These are phyloP conservation scores for Rhagologus leucostigma DNA, from an alignment of 2,113 vertebrate species.

Conservation along the genomic window DNA sequence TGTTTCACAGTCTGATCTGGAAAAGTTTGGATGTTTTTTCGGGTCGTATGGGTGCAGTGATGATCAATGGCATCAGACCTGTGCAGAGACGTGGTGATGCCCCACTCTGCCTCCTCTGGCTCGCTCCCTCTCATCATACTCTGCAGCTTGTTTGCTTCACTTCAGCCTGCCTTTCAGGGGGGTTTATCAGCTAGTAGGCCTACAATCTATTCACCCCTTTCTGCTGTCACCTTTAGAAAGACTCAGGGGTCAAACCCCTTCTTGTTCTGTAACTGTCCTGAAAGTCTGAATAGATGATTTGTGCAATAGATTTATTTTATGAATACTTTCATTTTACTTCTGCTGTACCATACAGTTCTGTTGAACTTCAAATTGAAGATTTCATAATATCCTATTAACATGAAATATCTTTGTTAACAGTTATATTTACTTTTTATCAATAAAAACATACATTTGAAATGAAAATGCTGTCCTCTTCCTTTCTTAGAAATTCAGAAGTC, in stretches of 20 bases:
- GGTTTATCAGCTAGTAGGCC: neutral
- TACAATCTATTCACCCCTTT: neutral
- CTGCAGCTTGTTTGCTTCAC: neutral
- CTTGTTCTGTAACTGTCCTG: neutral
- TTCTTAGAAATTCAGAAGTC: neutral
- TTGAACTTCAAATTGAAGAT: neutral
- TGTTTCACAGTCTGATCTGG: neutral
- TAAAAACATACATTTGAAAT: neutral
- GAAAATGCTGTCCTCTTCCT: neutral
- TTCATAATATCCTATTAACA: neutral
- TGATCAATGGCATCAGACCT: neutral
- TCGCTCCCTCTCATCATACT: fast-evolving
- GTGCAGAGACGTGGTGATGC: fast-evolving
- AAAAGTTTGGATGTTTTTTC: neutral
- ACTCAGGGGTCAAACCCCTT: neutral
- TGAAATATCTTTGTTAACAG: neutral
- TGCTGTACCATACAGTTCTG: neutral
- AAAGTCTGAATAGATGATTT: neutral
- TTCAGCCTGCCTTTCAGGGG: neutral
- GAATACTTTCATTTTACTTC: neutral
- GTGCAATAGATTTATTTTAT: neutral
- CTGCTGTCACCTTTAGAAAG: neutral
- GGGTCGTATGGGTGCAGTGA: fast-evolving
- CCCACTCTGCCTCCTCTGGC: fast-evolving
- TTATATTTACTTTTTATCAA: conserved; percentile 1